Evolutionary conservation across 1,140 invertebrate species (phyloP).

Genomic region (Helicoverpa zea): DNA sequence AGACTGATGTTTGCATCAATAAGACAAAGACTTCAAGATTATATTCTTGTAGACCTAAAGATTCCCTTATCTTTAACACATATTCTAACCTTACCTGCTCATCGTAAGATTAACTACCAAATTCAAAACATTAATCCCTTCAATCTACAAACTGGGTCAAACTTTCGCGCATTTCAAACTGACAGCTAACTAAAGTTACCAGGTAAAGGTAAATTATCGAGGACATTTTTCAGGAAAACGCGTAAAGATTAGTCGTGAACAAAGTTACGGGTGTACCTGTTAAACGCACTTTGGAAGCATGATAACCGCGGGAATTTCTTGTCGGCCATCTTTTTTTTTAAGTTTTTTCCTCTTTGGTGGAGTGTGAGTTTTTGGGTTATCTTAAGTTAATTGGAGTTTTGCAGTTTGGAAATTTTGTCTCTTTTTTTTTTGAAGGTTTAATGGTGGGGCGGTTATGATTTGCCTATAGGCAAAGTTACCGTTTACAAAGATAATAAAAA

Average conservation of each 20-base stretch:
- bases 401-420: background rate
- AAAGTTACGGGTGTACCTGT: conserved; percentile 21
- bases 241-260: conserved; percentile 48
- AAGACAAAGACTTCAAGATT: too few relatives aligned
- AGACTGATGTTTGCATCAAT: too few relatives aligned
- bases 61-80: too few relatives aligned
- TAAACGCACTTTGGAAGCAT: conserved; percentile 35
- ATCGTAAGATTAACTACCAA: conserved; percentile 12
- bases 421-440: background rate
- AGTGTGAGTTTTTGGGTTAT: background rate
- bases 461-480: background rate
- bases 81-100: background rate
- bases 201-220: conserved; percentile 54
- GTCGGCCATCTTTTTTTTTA: background rate
- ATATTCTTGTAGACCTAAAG: background rate
- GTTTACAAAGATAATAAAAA: background rate
- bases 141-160: conserved; percentile 50
- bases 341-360: background rate
- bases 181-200: conserved; percentile 41
- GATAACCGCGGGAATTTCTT: background rate
- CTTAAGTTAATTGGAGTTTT: background rate
- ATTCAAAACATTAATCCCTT: conserved; percentile 10
- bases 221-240: conserved; percentile 53
- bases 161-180: conserved; percentile 42
- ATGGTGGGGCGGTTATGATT: background rate